These are phyloP conservation scores for Latrodectus geometricus DNA, from an alignment of 1,140 invertebrate species.

Conservation along the genomic window DNA sequence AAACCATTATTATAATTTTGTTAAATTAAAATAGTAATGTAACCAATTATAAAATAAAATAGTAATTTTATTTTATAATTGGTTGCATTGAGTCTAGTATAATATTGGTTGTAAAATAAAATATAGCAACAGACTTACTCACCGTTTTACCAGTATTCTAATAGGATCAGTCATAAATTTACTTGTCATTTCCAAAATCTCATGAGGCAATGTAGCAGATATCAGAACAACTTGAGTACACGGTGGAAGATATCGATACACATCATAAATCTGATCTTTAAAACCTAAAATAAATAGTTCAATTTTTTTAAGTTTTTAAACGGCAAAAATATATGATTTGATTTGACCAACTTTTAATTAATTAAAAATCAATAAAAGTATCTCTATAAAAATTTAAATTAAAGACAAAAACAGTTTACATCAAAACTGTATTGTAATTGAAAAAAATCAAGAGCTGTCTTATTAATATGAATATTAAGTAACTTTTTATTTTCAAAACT, in stretches of 20 bases:
- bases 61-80: not conserved
- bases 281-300: constrained; percentile 75
- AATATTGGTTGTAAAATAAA: not conserved
- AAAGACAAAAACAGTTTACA: too few relatives aligned
- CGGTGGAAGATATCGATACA: constrained; percentile 97
- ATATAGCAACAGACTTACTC: constrained; percentile 64
- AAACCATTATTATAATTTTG: not conserved
- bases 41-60: too few relatives aligned
- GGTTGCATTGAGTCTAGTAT: not conserved
- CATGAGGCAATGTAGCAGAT: constrained; percentile 97
- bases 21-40: too few relatives aligned
- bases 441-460: too few relatives aligned
- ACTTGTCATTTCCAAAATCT: constrained; percentile 99
- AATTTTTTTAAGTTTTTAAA: not conserved
- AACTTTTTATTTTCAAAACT: too few relatives aligned
- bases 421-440: too few relatives aligned
- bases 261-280: constrained; percentile 99
- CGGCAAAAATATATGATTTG: too few relatives aligned
- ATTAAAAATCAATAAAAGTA: not conserved
- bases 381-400: not conserved
- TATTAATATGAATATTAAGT: too few relatives aligned
- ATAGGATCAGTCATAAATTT: constrained; percentile 99
- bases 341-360: not conserved
- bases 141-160: constrained; percentile 97
- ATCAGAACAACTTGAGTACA: constrained; percentile 98